Percentiles rank a stretch among this genome's conserved stretches.
These are phyloP conservation scores for Folsomia manolachei DNA, from an alignment of 2,888 invertebrate genomes.

Conservation along the genomic window DNA sequence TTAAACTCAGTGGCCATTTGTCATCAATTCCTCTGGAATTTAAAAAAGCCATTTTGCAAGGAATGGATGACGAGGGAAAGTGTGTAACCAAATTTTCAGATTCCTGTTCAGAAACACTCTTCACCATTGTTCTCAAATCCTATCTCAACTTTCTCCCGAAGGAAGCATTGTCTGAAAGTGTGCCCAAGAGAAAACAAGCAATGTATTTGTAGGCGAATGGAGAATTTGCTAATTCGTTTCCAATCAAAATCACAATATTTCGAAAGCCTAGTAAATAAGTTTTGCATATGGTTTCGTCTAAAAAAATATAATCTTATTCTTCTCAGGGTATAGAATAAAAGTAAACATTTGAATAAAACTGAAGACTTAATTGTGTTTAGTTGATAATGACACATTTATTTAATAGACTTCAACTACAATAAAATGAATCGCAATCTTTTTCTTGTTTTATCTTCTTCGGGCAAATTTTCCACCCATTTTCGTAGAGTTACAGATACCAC, in stretches of 20 bases:
- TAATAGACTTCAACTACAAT: too few relatives aligned
- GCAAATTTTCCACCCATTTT: constrained; percentile 79
- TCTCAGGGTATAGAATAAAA: too few relatives aligned
- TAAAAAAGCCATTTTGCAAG: constrained; percentile 23
- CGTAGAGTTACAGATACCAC: constrained; percentile 77
- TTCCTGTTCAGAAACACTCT: constrained; percentile 23
- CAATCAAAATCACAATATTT: too few relatives aligned
- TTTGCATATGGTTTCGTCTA: too few relatives aligned
- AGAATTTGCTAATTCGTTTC: too few relatives aligned
- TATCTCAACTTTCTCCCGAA: constrained; percentile 26
- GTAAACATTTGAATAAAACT: too few relatives aligned
- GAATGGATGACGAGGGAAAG: constrained; percentile 24
- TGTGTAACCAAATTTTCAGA: constrained; percentile 20
- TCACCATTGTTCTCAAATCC: constrained; percentile 28
- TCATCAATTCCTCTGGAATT: constrained; percentile 19
- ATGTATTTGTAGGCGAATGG: constrained; percentile 27
- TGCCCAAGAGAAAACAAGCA: constrained; percentile 32
- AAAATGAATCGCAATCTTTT: constrained; percentile 23
- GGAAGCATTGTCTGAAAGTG: constrained; percentile 15
- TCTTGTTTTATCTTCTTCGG: constrained; percentile 20
- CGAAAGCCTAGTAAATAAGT: too few relatives aligned
- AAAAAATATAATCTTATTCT: too few relatives aligned
- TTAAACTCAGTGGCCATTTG: constrained; percentile 20
- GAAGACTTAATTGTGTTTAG: too few relatives aligned
- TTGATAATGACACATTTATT: too few relatives aligned